phyloP scores from a whole-genome alignment of 2,797 vertebrate genomes.

The Cryptoprocta ferox region DNA sequence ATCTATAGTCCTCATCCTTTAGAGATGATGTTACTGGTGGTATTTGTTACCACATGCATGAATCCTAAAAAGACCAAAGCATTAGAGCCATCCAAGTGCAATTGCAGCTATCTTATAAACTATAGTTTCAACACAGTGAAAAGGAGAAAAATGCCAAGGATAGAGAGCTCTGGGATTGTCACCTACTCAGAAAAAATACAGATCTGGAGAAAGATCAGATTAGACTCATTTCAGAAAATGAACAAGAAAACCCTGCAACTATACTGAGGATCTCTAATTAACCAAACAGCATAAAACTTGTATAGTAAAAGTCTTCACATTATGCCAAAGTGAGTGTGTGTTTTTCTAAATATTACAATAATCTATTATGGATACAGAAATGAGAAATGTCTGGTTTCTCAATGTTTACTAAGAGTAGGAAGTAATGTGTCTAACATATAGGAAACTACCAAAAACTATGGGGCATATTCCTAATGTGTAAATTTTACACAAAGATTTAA shows the following conservation, averaged over 20 bases:
- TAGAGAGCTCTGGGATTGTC: background rate
- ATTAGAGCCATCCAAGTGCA: background rate
- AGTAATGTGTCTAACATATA: background rate
- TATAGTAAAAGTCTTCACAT: background rate
- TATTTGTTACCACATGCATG: background rate
- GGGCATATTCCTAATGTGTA: background rate
- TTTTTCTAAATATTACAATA: background rate
- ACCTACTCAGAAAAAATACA: background rate
- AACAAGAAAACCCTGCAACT: background rate
- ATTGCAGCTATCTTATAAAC: background rate
- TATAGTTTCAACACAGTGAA: constrained; percentile 6
- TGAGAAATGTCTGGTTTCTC: background rate
- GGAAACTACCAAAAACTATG: background rate
- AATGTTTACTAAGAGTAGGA: background rate
- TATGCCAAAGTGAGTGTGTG: background rate
- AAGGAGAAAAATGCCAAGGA: background rate
- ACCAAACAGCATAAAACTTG: background rate
- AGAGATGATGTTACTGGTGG: background rate
- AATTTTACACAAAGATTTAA: constrained; percentile 10
- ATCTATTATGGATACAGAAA: background rate
- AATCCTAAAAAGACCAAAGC: background rate
- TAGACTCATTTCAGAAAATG: background rate
- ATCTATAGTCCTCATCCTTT: constrained; percentile 15
- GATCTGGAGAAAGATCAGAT: background rate
- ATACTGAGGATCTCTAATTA: background rate